Conservation (phyloP, 1,140 invertebrate species). For the Megathymus violae region DNA sequence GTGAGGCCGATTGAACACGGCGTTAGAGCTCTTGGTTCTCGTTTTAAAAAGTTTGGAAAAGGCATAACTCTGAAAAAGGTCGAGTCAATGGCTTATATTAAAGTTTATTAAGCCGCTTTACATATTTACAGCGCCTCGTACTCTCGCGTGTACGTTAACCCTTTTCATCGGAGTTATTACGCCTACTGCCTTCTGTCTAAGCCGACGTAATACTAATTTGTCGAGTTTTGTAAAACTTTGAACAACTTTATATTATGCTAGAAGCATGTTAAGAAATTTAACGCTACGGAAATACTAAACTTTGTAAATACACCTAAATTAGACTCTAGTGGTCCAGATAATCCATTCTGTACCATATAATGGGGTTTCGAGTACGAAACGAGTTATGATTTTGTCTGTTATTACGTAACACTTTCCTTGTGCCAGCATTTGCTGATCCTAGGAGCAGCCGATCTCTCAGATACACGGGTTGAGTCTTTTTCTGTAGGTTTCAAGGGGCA, state of each 20-base stretch:
- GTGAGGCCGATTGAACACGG: not conserved
- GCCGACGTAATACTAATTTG: slow-evolving; percentile 15
- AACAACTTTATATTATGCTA: not conserved
- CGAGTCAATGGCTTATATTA: slow-evolving; percentile 22
- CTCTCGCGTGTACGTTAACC: not conserved
- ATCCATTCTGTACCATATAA: too few species aligned
- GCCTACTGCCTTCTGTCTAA: not conserved
- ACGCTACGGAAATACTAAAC: too few species aligned
- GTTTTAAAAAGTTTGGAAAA: slow-evolving; percentile 24
- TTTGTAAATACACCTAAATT: too few species aligned
- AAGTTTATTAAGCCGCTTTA: slow-evolving; percentile 33
- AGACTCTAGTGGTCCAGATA: too few species aligned
- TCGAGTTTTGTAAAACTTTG: slow-evolving; percentile 1
- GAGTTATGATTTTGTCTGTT: too few species aligned
- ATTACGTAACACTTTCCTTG: too few species aligned
- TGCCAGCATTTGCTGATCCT: too few species aligned
- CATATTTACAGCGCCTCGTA: slow-evolving; percentile 18
- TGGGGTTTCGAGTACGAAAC: too few species aligned
- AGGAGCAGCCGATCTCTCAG: too few species aligned
- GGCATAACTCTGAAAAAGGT: slow-evolving; percentile 22
- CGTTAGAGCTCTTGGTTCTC: slow-evolving; percentile 5
- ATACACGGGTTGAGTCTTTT: too few species aligned
- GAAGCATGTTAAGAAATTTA: not conserved
- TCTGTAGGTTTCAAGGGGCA: too few species aligned
- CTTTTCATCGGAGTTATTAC: slow-evolving; percentile 20